Percentiles rank a stretch among this genome's conserved stretches.
Evolutionary conservation across 1,140 invertebrate species (phyloP).

Genomic region (Pseudomyrmex sp.): DNA sequence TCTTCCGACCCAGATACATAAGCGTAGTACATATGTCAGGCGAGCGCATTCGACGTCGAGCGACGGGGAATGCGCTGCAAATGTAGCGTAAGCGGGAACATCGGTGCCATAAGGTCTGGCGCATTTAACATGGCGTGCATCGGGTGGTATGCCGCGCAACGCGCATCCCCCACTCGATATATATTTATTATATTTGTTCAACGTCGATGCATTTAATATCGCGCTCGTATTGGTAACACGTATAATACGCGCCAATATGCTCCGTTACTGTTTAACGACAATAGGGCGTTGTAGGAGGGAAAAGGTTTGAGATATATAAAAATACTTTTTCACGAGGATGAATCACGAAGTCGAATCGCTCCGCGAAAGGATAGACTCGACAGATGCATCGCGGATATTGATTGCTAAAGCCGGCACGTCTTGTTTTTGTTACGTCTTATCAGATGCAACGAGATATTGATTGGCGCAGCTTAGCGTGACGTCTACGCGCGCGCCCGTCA

Average conservation of each 20-base stretch:
- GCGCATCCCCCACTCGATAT: constrained; percentile 15
- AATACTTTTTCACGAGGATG: neutral
- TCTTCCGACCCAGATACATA: constrained; percentile 44
- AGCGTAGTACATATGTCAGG: neutral
- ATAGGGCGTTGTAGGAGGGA: constrained; percentile 29
- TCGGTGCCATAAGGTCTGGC: constrained; percentile 57
- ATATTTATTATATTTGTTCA: constrained; percentile 72
- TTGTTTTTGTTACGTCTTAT: too few relatives aligned
- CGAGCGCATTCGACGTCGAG: neutral
- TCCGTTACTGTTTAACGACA: constrained; percentile 72
- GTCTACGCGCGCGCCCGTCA: constrained; percentile 7
- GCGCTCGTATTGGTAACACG: constrained; percentile 76
- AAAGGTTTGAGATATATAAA: neutral
- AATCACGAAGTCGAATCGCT: constrained; percentile 60
- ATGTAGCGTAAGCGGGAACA: constrained; percentile 63
- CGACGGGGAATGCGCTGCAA: constrained; percentile 37
- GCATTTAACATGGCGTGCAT: neutral
- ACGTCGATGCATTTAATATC: constrained; percentile 67
- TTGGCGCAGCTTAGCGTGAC: constrained; percentile 61
- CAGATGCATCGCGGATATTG: constrained; percentile 81
- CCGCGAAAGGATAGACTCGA: constrained; percentile 80
- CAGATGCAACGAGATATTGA: constrained; percentile 73
- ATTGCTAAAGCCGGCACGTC: constrained; percentile 54
- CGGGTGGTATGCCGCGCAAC: neutral
- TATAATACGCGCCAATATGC: constrained; percentile 75